Conservation (phyloP, 1,140 invertebrate genomes). For the Patella vulgata region DNA sequence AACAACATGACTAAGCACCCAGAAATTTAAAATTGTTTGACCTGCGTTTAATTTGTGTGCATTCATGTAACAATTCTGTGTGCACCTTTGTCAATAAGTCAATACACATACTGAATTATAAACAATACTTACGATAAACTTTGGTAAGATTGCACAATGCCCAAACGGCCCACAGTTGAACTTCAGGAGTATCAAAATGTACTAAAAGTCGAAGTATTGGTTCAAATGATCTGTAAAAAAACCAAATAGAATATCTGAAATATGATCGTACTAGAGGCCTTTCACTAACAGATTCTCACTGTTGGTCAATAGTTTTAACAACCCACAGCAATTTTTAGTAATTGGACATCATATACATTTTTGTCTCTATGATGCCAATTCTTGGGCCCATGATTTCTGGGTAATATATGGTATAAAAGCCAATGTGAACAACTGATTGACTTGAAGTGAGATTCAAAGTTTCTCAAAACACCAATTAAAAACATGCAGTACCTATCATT, state of each 20-base stretch:
- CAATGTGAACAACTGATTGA: too few species aligned
- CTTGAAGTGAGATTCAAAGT: too few species aligned
- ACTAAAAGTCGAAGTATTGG: constrained; percentile 86
- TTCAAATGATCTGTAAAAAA: constrained; percentile 78
- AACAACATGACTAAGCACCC: background rate
- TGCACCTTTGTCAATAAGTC: too few species aligned
- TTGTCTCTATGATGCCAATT: background rate
- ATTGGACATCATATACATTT: background rate
- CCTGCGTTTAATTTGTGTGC: background rate
- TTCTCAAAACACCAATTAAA: too few species aligned
- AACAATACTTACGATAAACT: constrained; percentile 82
- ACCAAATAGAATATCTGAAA: constrained; percentile 1
- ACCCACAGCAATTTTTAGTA: background rate
- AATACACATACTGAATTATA: background rate
- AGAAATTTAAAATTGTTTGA: background rate
- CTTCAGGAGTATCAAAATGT: constrained; percentile 85
- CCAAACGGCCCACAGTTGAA: constrained; percentile 98
- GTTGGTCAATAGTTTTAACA: background rate
- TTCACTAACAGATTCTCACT: background rate
- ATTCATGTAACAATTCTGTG: background rate
- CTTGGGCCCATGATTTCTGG: background rate
- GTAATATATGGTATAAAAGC: background rate
- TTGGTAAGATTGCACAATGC: constrained; percentile 94
- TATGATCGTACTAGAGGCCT: background rate
- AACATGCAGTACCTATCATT: too few species aligned